Conservation (phyloP, 2,888 invertebrate genomes). For the Gonocerus acuteangulatus region DNA sequence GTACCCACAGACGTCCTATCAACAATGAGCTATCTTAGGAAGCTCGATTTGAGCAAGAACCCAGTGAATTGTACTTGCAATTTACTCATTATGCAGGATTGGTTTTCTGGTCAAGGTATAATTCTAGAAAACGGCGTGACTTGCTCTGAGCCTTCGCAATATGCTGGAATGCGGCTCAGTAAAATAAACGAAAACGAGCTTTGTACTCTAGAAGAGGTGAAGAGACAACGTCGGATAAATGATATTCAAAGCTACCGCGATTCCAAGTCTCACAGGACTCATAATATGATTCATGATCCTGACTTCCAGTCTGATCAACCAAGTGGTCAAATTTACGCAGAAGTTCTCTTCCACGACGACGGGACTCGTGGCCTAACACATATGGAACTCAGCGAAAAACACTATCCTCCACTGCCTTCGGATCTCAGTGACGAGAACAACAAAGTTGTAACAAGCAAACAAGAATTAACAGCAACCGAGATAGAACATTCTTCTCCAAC, state of each 20-base stretch:
- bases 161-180: constrained; percentile 33
- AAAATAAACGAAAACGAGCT: constrained; percentile 36
- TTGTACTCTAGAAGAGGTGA: constrained; percentile 31
- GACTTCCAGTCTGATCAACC: constrained; percentile 27
- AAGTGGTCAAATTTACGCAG: constrained; percentile 24
- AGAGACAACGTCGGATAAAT: constrained; percentile 20
- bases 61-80: constrained; percentile 38
- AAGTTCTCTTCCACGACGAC: constrained; percentile 27
- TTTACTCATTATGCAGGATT: constrained; percentile 36
- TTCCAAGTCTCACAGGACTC: constrained; percentile 18
- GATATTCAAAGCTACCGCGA: constrained; percentile 13
- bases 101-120: constrained; percentile 35
- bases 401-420: constrained; percentile 1
- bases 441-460: constrained; percentile 7
- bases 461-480: background rate
- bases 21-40: constrained; percentile 33
- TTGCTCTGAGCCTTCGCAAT: constrained; percentile 34
- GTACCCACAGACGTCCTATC: constrained; percentile 36
- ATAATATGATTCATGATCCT: constrained; percentile 17
- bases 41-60: constrained; percentile 37
- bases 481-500: background rate
- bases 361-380: constrained; percentile 8
- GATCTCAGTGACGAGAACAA: constrained; percentile 17
- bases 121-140: constrained; percentile 35
- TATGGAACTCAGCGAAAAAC: constrained; percentile 11